phyloP scores from a whole-genome alignment of 2,888 invertebrate species.

The Platerodrilus igneus region DNA sequence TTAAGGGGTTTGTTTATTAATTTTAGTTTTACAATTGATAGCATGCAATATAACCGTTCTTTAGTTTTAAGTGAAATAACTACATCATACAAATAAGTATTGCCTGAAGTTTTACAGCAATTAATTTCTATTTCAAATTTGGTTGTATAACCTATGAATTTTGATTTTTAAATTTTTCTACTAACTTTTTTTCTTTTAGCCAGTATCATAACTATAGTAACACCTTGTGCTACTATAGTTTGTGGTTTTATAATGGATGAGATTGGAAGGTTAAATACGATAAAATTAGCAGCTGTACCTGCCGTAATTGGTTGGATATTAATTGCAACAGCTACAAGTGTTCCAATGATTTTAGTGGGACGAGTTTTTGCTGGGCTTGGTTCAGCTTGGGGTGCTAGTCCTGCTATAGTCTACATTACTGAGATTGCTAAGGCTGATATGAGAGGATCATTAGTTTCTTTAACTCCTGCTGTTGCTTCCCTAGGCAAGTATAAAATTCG shows the following conservation, averaged over 20 bases:
- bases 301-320: constrained; percentile 54
- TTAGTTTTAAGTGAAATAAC: too few relatives aligned
- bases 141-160: too few relatives aligned
- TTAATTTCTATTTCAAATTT: too few relatives aligned
- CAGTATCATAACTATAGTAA: constrained; percentile 54
- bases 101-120: too few relatives aligned
- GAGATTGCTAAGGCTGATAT: constrained; percentile 58
- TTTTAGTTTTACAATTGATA: too few relatives aligned
- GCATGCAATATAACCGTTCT: too few relatives aligned
- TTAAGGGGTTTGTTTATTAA: too few relatives aligned
- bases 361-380: constrained; percentile 54
- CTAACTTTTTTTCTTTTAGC: constrained; percentile 45
- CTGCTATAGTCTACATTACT: constrained; percentile 59
- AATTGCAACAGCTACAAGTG: constrained; percentile 51
- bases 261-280: constrained; percentile 53
- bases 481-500: constrained; percentile 46
- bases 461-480: constrained; percentile 56
- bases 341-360: constrained; percentile 52
- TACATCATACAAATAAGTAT: too few relatives aligned
- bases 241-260: constrained; percentile 56
- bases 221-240: constrained; percentile 53
- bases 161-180: constrained; percentile 6
- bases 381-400: constrained; percentile 56
- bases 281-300: constrained; percentile 55
- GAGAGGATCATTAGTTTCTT: constrained; percentile 56